A percentile compares a stretch with the other conserved stretches of the same genome.
Evolutionary conservation across 2,797 vertebrate species (phyloP).

Genomic region (Sebastes miniatus): DNA sequence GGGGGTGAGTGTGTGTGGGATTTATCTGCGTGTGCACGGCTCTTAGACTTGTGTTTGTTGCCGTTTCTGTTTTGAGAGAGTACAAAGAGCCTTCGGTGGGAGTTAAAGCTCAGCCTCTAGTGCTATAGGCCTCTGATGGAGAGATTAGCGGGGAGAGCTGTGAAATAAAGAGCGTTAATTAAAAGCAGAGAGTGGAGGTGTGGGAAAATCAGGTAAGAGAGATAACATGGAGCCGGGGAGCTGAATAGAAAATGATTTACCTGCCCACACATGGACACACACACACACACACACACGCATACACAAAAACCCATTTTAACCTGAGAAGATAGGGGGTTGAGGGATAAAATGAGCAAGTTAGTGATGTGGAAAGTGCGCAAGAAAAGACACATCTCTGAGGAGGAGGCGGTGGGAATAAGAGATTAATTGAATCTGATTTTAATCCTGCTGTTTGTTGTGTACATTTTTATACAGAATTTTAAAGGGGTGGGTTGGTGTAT

Average conservation of each 20-base stretch:
- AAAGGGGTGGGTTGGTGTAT: neutral
- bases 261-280: slow-evolving; percentile 48
- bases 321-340: slow-evolving; percentile 58
- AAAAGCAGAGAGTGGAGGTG: slow-evolving; percentile 68
- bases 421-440: slow-evolving; percentile 75
- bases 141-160: slow-evolving; percentile 64
- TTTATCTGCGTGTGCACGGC: slow-evolving; percentile 21
- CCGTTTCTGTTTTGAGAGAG: slow-evolving; percentile 55
- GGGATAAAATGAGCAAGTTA: slow-evolving; percentile 69
- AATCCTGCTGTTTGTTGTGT: slow-evolving; percentile 63
- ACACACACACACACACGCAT: slow-evolving; percentile 21
- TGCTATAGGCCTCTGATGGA: slow-evolving; percentile 66
- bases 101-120: slow-evolving; percentile 66
- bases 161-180: slow-evolving; percentile 76
- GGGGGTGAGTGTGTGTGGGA: slow-evolving; percentile 32
- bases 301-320: slow-evolving; percentile 58
- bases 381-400: slow-evolving; percentile 56
- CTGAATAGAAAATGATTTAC: slow-evolving; percentile 63
- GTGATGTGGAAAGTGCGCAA: slow-evolving; percentile 70
- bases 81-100: slow-evolving; percentile 61
- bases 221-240: slow-evolving; percentile 63
- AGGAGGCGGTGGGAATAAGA: slow-evolving; percentile 63
- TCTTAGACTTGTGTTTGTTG: slow-evolving; percentile 53
- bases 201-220: slow-evolving; percentile 75
- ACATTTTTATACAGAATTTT: slow-evolving; percentile 23